Conservation (phyloP, 2,888 invertebrate genomes). For the Hirtodrosophila alboralis region DNA sequence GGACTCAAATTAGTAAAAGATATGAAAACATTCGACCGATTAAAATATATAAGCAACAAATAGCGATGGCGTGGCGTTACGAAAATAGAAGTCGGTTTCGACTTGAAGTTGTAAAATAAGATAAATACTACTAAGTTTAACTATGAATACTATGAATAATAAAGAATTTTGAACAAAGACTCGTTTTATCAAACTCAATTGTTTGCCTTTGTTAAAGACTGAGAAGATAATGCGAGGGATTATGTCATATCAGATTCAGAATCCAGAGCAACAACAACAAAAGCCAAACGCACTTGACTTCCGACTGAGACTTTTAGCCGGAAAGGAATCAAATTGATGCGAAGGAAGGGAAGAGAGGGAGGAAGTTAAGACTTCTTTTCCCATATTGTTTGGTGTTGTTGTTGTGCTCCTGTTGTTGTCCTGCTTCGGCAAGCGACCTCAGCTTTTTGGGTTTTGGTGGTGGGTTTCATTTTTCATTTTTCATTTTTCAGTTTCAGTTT, state of each 20-base stretch:
- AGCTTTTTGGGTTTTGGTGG: slow-evolving; percentile 47
- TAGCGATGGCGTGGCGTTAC: too few species aligned
- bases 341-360: too few species aligned
- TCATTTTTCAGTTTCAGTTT: slow-evolving; percentile 42
- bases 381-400: slow-evolving; percentile 48
- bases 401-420: slow-evolving; percentile 37
- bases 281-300: slow-evolving; percentile 73
- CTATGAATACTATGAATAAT: too few species aligned
- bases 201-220: slow-evolving; percentile 18
- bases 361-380: slow-evolving; percentile 30
- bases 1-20: too few species aligned
- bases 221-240: slow-evolving; percentile 35
- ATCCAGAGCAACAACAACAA: slow-evolving; percentile 3
- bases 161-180: too few species aligned
- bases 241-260: slow-evolving; percentile 22
- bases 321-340: slow-evolving; percentile 15
- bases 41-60: too few species aligned
- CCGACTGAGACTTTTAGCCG: slow-evolving; percentile 55
- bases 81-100: too few species aligned
- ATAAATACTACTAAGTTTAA: too few species aligned
- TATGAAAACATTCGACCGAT: too few species aligned
- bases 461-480: slow-evolving; percentile 31
- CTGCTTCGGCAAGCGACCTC: slow-evolving; percentile 15
- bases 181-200: slow-evolving; percentile 16
- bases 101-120: too few species aligned